Evolutionary conservation across 2,797 vertebrate species (phyloP), one percentile per base, ranked within the genome.

Genomic region (Sebastes hubbsi): DNA sequence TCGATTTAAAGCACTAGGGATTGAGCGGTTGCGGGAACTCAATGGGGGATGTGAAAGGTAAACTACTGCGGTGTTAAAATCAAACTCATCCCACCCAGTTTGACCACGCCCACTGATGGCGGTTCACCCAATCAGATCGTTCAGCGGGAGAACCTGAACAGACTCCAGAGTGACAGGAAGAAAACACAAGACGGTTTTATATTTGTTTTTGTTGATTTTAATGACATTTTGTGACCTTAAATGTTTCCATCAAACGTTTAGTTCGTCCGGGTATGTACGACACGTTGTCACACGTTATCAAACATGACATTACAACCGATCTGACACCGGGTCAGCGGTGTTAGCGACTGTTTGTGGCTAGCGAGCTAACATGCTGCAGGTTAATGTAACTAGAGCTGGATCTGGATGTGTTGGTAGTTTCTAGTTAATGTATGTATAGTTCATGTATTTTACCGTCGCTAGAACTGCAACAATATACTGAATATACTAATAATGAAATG

Each of bases 81-180:
- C 77, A 38, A 92, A 30, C 87, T 34, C 46, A 86, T 24, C 75
- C 16, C 0, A 0, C 1, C 27, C 1, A 0, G 8, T 20, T 3
- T 4, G 38, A 1, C 38, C 74, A 70, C 92, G 65, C 89, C 88
- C 27, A 46, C 18, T 22, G 0, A 2, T 0, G 6, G 9, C 12
- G 6, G 2, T 14, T 29, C 16, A 81, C 20, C 92, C 92, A 95
- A 94, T 95, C 79, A 6, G 55, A 46, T 5, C 42, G 14, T 89
- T 77, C 74, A 79, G 95, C 94, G 94, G 90, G 92, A 95, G 90
- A 92, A 92, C 78, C 69, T 0, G 72, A 89, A 82, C 34, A 8
- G 32, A 9, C 2, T 29, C 8, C 4, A 25, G 42, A 81, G 61
- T 25, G 11, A 0, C 0, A 3, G 4, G 1, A 49, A 62, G 25